These are phyloP conservation scores for Pachymerium ferrugineum DNA, from an alignment of 2,888 invertebrate species.

Conservation along the genomic window DNA sequence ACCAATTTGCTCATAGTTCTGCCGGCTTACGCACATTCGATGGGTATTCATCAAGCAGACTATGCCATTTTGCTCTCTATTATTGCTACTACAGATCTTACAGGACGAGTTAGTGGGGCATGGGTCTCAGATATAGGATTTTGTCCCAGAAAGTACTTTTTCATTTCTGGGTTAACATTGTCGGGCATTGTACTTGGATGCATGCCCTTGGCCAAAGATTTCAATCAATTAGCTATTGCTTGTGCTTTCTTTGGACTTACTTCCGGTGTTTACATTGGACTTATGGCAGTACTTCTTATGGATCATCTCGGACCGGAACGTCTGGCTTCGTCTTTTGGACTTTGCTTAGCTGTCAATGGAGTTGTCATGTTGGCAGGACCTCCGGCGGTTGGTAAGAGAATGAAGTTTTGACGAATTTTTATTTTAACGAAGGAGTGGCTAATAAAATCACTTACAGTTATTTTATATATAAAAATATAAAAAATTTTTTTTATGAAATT, in stretches of 20 bases:
- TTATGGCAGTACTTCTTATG: conserved; percentile 81
- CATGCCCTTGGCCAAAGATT: conserved; percentile 60
- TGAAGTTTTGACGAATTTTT: not conserved
- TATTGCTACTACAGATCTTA: conserved; percentile 71
- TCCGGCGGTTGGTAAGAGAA: conserved; percentile 63
- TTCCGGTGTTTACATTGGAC: conserved; percentile 77
- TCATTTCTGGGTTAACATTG: conserved; percentile 67
- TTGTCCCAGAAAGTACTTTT: conserved; percentile 76
- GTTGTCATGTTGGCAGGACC: conserved; percentile 74
- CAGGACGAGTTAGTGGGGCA: conserved; percentile 78
- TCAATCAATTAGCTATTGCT: conserved; percentile 55
- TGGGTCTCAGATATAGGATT: conserved; percentile 70
- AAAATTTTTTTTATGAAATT: not conserved
- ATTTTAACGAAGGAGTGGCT: not conserved
- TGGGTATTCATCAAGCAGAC: conserved; percentile 64
- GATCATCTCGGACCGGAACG: conserved; percentile 78
- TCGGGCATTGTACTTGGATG: conserved; percentile 69
- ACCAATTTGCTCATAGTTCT: conserved; percentile 78
- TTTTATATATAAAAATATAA: too few relatives aligned
- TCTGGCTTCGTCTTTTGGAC: conserved; percentile 78
- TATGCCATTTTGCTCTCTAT: conserved; percentile 71
- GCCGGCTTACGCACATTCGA: conserved; percentile 66
- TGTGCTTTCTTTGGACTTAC: conserved; percentile 74
- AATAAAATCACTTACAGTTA: too few relatives aligned
- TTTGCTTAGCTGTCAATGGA: conserved; percentile 77